Conservation (phyloP, 2,888 invertebrate species). For the Achlya flavicornis region DNA sequence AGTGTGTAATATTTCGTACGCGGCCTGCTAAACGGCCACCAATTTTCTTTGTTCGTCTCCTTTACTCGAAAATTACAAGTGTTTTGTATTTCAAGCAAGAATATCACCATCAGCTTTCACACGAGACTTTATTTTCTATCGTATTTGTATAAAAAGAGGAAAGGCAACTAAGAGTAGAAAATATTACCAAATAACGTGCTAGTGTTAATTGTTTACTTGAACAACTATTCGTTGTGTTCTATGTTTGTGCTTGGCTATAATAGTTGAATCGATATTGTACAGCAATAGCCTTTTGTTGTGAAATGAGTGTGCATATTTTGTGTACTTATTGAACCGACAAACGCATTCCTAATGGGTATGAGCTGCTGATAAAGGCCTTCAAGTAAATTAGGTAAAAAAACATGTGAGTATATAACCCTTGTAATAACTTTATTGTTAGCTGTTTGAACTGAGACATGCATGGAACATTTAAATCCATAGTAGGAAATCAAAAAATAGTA, state of each 20-base stretch:
- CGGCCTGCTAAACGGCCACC: slow-evolving; percentile 30
- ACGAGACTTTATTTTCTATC: slow-evolving; percentile 33
- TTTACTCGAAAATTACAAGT: slow-evolving; percentile 32
- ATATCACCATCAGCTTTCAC: slow-evolving; percentile 33
- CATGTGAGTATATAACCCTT: slow-evolving; percentile 36
- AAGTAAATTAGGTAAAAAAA: slow-evolving; percentile 27
- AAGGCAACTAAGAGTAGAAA: slow-evolving; percentile 32
- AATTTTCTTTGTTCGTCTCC: slow-evolving; percentile 32
- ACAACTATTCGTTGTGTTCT: slow-evolving; percentile 45
- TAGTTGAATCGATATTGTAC: slow-evolving; percentile 64
- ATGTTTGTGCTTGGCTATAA: slow-evolving; percentile 49
- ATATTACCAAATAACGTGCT: slow-evolving; percentile 46
- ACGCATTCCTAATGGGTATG: slow-evolving; percentile 54
- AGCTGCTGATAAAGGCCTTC: slow-evolving; percentile 32
- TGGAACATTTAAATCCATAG: background rate
- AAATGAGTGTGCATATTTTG: slow-evolving; percentile 72
- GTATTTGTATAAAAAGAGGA: slow-evolving; percentile 40
- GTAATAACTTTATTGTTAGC: background rate
- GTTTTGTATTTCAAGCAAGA: slow-evolving; percentile 26
- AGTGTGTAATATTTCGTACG: slow-evolving; percentile 31
- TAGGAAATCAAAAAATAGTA: too few species aligned
- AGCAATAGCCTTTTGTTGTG: slow-evolving; percentile 59
- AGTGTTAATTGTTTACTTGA: slow-evolving; percentile 60
- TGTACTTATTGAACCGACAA: slow-evolving; percentile 57
- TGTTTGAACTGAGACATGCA: background rate